Percentiles rank a stretch among this genome's conserved stretches.
Evolutionary conservation across 2,113 vertebrate species (phyloP).

Genomic region (Sylvia atricapilla): DNA sequence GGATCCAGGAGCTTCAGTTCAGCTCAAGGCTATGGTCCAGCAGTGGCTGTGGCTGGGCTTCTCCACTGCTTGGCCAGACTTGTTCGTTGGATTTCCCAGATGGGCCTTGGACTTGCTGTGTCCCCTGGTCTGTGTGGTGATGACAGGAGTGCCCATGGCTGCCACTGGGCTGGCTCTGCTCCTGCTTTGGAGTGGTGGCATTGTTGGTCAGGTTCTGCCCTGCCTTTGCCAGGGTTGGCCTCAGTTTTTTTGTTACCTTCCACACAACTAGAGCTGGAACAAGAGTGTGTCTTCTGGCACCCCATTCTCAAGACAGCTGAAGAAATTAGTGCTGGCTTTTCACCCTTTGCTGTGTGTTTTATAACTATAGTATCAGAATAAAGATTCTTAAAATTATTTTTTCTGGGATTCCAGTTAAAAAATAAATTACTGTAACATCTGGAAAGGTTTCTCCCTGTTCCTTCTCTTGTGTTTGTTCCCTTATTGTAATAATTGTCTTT

Average conservation of each 20-base stretch:
- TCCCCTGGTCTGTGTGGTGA: neutral
- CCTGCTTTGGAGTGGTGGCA: neutral
- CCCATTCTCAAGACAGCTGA: neutral
- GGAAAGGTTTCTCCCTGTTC: neutral
- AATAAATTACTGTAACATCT: neutral
- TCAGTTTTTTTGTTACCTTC: neutral
- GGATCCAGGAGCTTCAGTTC: neutral
- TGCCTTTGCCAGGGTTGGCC: neutral
- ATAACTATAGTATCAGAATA: neutral
- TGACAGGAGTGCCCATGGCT: rapidly evolving
- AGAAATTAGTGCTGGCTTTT: neutral
- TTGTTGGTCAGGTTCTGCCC: neutral
- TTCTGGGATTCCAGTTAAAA: neutral
- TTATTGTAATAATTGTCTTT: neutral
- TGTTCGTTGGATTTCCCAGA: neutral
- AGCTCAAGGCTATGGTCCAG: neutral
- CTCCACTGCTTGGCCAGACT: neutral
- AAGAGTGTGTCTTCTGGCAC: neutral
- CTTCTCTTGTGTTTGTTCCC: neutral
- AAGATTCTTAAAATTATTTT: neutral
- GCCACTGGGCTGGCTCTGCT: neutral
- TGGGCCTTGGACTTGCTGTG: neutral
- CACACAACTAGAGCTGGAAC: rapidly evolving
- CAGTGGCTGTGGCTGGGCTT: neutral
- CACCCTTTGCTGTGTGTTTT: neutral